Percentiles rank a stretch among this genome's conserved stretches.
Conservation (phyloP, 2,888 invertebrate genomes). For the Sycophila texana region DNA sequence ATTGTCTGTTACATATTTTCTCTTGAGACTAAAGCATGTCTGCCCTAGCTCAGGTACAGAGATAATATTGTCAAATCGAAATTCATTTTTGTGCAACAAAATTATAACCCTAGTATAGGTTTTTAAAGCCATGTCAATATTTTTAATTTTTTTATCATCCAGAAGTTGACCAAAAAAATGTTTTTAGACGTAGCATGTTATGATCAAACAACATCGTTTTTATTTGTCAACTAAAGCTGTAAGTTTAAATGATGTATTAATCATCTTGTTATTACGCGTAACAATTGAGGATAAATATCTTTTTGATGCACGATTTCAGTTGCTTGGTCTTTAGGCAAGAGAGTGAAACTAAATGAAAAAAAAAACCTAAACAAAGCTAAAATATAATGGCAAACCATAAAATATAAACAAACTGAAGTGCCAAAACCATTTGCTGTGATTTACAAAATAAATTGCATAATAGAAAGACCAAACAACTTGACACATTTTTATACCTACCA, state of each 20-base stretch:
- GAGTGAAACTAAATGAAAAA: slow-evolving; percentile 28
- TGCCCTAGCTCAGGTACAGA: slow-evolving; percentile 68
- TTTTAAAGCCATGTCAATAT: slow-evolving; percentile 70
- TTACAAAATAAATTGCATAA: slow-evolving; percentile 34
- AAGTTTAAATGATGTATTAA: slow-evolving; percentile 75
- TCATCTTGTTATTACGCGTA: slow-evolving; percentile 68
- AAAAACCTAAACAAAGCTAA: slow-evolving; percentile 15
- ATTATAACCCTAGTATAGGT: slow-evolving; percentile 72
- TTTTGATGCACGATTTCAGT: slow-evolving; percentile 67
- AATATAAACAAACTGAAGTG: slow-evolving; percentile 50
- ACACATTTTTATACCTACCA: slow-evolving; percentile 74
- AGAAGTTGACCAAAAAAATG: slow-evolving; percentile 72
- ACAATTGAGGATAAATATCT: slow-evolving; percentile 68
- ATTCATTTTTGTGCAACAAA: slow-evolving; percentile 69
- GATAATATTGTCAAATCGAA: slow-evolving; percentile 55
- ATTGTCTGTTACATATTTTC: slow-evolving; percentile 71
- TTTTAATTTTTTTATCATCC: slow-evolving; percentile 69
- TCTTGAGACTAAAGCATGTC: slow-evolving; percentile 72
- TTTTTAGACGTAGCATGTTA: slow-evolving; percentile 69
- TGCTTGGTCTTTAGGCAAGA: slow-evolving; percentile 69
- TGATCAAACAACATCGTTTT: slow-evolving; percentile 72
- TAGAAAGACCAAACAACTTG: slow-evolving; percentile 74
- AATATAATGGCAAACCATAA: slow-evolving; percentile 9
- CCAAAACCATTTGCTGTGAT: slow-evolving; percentile 38
- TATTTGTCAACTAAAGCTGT: slow-evolving; percentile 74